These are phyloP conservation scores for Anneissia japonica DNA, from an alignment of 35 echinoderm and acorn worm species.

Conservation along the genomic window DNA sequence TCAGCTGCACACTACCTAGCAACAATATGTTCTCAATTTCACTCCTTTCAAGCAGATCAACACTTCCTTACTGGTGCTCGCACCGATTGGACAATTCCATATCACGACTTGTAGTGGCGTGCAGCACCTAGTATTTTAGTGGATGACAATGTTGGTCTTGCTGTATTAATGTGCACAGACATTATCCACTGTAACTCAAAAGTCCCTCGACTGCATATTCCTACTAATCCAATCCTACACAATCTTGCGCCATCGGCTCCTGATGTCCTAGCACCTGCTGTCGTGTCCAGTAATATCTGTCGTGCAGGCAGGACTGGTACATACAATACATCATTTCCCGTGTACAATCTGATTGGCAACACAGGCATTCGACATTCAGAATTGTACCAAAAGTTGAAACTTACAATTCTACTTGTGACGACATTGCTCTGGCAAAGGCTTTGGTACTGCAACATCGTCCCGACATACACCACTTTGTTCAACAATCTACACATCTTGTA, in stretches of 20 bases:
- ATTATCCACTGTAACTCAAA: neutral
- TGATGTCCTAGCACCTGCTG: no score
- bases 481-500: neutral
- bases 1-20: neutral
- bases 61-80: neutral
- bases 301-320: no score
- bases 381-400: no score
- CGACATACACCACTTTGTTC: neutral
- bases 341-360: no score
- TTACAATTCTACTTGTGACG: no score
- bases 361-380: neutral
- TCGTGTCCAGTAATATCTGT: no score
- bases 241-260: no score
- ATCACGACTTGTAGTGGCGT: neutral
- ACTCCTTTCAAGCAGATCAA: neutral
- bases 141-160: neutral
- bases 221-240: no score
- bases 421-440: conserved; percentile 1
- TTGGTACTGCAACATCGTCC: conserved; percentile 12
- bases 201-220: neutral
- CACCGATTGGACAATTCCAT: conserved; percentile 1
- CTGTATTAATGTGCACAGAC: neutral
- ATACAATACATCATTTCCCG: no score
- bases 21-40: neutral
- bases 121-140: neutral